Base-by-base conservation (phyloP, 2,888 invertebrate species). In the Cryptocephalus moraei region DNA sequence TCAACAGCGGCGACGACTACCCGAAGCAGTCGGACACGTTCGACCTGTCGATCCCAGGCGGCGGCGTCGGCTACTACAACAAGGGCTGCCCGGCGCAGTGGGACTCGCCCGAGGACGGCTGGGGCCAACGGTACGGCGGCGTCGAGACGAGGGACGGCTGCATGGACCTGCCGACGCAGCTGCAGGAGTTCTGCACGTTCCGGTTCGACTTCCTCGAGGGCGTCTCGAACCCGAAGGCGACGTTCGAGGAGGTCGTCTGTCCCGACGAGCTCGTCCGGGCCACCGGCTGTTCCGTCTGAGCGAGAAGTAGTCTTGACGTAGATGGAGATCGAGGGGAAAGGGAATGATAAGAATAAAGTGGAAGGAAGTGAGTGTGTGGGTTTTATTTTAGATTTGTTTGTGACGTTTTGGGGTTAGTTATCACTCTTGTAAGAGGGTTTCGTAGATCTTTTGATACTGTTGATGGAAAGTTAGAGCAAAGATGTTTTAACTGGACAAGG, bases 21-120 rank as follows among this genome's bases (percentile, higher is more conserved):
- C 44, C 46, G 4, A 34, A 49, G 13, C 56, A 54, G 43, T 55
- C 55, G 44, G 22, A 4, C 3, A 22, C 22, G 22, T 57, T 59
- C 34, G 59, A 59, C 47, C 39, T 56, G 13, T 53, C 53, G 36
- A 55, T 56, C 22, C 59, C 57, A 12, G 59, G 59, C 38, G 57
- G 49, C n/a, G 56, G 56, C 11, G 56, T 57, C 13, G 57, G 57
- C 32, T 45, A 33, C 42, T 49, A 46, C 36, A 51, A 47, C 11
- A 44, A 43, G 22, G 56, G 57, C 4, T 57, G 57, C 32, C 31
- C 43, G 8, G 32, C 39, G 9, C 57, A 57, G 47, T 57, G 55
- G 56, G 48, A 50, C 34, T 49, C 57, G 8, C 49, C 54, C n/a
- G 47, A 42, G 33, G 44, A 47, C 40, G 57, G 57, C 10, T 57